These are phyloP conservation scores for Palythoa heliodiscus DNA, from an alignment of 92 coral and sea anemone genomes.

Conservation along the genomic window DNA sequence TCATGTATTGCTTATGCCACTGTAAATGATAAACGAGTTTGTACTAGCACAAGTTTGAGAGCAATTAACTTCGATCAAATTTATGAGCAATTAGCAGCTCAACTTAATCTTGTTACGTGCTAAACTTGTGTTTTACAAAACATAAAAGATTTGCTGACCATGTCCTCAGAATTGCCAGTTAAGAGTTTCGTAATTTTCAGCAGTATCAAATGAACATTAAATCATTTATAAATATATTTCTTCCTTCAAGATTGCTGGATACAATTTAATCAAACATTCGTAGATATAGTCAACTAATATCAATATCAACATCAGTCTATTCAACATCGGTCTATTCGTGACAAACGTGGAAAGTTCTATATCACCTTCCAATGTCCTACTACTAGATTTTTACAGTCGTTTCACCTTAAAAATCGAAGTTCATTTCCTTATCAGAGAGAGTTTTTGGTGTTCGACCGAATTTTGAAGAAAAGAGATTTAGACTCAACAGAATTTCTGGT, in stretches of 20 bases:
- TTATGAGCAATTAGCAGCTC: conserved; percentile 25
- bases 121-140: too few species aligned
- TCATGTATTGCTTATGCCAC: not conserved
- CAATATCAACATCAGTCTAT: not conserved
- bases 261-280: not conserved
- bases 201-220: too few species aligned
- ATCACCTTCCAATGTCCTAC: not conserved
- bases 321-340: not conserved
- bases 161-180: too few species aligned
- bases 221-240: too few species aligned
- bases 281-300: conserved; percentile 1
- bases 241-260: not conserved
- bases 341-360: not conserved
- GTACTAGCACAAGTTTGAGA: conserved; percentile 2
- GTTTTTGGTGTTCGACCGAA: not conserved
- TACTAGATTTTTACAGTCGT: not conserved
- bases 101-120: not conserved
- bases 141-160: too few species aligned
- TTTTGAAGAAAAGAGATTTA: not conserved
- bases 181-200: too few species aligned
- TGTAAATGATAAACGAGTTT: conserved; percentile 7
- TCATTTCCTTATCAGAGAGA: not conserved
- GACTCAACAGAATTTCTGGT: conserved; percentile 5
- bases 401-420: not conserved
- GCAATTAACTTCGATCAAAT: conserved; percentile 9